phyloP scores from a whole-genome alignment of 2,113 vertebrate genomes.

The Machaerirhynchus nigripectus region DNA sequence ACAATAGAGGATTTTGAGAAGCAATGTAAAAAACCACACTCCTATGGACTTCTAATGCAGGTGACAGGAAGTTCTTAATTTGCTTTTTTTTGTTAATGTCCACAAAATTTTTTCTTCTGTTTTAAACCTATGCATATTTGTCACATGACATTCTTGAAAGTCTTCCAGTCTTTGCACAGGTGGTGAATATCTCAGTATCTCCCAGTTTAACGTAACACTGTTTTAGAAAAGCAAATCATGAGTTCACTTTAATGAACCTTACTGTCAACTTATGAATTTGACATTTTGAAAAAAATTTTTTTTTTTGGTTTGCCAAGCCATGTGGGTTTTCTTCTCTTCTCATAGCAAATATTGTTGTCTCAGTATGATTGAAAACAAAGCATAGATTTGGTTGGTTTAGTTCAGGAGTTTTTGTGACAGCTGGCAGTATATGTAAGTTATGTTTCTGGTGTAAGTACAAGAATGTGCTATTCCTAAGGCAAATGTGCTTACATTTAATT shows the following conservation, averaged over 20 bases:
- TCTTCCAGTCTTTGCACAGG: neutral
- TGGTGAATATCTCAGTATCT: neutral
- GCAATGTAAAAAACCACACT: neutral
- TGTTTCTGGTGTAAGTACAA: neutral
- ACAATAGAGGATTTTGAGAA: neutral
- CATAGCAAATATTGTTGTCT: neutral
- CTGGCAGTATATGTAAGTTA: neutral
- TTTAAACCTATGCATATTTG: neutral
- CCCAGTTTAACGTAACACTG: neutral
- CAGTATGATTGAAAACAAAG: neutral
- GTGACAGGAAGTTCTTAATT: neutral
- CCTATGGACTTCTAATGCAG: neutral
- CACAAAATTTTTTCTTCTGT: neutral
- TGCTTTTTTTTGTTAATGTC: neutral
- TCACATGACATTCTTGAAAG: neutral
- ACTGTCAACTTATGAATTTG: neutral
- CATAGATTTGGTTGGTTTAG: neutral
- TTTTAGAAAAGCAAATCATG: neutral
- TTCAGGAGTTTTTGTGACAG: accelerated
- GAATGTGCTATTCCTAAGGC: neutral
- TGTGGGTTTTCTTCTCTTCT: neutral
- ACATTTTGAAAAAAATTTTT: neutral
- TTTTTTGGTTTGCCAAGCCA: neutral
- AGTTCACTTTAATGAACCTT: neutral
- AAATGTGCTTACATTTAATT: neutral